Conservation (phyloP, 2,888 invertebrate genomes). For the Diploptera punctata region DNA sequence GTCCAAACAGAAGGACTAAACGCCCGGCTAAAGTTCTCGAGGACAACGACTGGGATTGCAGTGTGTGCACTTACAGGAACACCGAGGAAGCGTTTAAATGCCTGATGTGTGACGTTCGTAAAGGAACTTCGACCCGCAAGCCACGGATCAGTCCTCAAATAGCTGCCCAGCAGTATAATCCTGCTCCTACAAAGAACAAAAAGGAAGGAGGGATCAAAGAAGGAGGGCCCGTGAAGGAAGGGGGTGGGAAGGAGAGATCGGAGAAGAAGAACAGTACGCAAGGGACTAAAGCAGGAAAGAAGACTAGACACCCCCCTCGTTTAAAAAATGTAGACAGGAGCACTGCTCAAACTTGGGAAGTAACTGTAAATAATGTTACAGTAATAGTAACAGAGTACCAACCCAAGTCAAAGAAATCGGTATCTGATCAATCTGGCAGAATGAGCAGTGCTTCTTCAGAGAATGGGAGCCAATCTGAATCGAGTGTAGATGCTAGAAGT, state of each 20-base stretch:
- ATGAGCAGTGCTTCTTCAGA: constrained; percentile 59
- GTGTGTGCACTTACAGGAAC: constrained; percentile 97
- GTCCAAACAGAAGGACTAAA: constrained; percentile 57
- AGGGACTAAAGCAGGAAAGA: constrained; percentile 50
- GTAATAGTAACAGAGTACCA: constrained; percentile 97
- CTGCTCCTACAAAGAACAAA: constrained; percentile 56
- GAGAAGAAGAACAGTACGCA: constrained; percentile 49
- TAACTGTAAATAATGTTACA: constrained; percentile 96
- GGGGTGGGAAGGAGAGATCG: constrained; percentile 49
- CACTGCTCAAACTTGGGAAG: constrained; percentile 91
- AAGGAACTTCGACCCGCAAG: constrained; percentile 85
- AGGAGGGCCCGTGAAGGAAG: constrained; percentile 32
- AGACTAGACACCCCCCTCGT: constrained; percentile 62
- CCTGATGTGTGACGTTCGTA: constrained; percentile 99
- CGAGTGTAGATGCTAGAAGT: constrained; percentile 58
- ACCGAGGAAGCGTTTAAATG: constrained; percentile 99
- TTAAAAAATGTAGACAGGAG: constrained; percentile 93
- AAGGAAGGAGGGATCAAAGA: constrained; percentile 54
- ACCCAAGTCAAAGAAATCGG: constrained; percentile 64
- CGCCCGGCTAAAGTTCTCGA: constrained; percentile 84
- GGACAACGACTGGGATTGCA: constrained; percentile 98
- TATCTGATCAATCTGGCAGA: constrained; percentile 54
- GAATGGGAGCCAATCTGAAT: constrained; percentile 59
- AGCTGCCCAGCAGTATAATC: constrained; percentile 77
- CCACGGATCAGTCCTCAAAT: constrained; percentile 96